Percentiles rank a stretch among this genome's conserved stretches.
phyloP scores from a whole-genome alignment of 2,113 vertebrate genomes.

The Mastomys natalensis region DNA sequence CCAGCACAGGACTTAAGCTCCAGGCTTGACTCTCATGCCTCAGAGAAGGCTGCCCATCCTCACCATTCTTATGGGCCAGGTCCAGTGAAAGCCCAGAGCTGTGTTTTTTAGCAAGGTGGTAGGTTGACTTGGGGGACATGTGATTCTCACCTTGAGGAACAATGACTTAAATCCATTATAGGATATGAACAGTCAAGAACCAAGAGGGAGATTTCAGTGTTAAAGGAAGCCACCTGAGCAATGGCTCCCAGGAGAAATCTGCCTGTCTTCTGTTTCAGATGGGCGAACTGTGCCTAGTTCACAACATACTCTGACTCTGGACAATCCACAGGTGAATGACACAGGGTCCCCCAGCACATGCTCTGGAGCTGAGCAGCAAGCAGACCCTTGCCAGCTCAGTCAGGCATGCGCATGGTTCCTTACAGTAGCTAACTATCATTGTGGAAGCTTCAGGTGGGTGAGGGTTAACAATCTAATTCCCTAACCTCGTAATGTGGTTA shows the following conservation, averaged over 20 bases:
- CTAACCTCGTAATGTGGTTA: slow-evolving; percentile 38
- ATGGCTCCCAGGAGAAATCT: accelerated
- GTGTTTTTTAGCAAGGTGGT: accelerated
- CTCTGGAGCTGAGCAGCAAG: accelerated
- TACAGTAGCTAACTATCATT: accelerated
- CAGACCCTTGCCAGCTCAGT: too few relatives aligned
- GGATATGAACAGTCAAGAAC: too few relatives aligned
- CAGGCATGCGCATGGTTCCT: accelerated
- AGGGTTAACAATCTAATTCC: not conserved
- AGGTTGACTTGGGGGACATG: accelerated
- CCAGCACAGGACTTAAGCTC: not conserved
- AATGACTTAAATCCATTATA: accelerated
- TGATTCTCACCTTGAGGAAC: not conserved
- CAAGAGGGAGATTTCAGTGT: accelerated
- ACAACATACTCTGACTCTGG: accelerated
- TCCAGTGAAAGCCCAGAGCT: not conserved
- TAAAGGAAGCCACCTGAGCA: not conserved
- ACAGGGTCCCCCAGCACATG: accelerated
- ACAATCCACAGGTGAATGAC: accelerated
- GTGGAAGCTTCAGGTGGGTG: not conserved
- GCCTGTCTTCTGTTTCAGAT: accelerated
- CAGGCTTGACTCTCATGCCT: accelerated
- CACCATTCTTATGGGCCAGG: not conserved
- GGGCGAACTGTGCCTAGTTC: accelerated
- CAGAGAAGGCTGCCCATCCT: not conserved